Conservation (phyloP, 1,140 invertebrate genomes). For the Drosophila equinoxialis region DNA sequence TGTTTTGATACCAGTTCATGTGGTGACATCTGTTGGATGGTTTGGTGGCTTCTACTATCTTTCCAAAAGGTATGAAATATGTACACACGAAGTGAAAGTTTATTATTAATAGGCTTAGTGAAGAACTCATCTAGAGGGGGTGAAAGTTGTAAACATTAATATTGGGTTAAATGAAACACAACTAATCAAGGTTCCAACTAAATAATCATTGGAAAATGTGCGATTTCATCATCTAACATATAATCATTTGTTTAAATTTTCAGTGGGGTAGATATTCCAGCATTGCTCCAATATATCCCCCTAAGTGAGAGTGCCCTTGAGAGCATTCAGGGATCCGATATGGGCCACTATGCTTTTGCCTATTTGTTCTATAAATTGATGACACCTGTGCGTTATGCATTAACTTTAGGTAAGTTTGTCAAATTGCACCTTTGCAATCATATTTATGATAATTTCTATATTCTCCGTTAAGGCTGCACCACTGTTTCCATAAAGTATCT, state of each 20-base stretch:
- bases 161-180: not conserved
- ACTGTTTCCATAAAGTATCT: slow-evolving; percentile 88
- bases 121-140: not conserved
- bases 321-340: slow-evolving; percentile 89
- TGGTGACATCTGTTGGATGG: slow-evolving; percentile 93
- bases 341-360: slow-evolving; percentile 94
- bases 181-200: too few species aligned
- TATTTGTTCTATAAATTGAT: slow-evolving; percentile 96
- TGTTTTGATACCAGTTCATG: slow-evolving; percentile 94
- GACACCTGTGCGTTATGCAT: slow-evolving; percentile 94
- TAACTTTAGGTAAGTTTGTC: slow-evolving; percentile 89
- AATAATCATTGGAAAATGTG: too few species aligned
- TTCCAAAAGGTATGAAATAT: slow-evolving; percentile 89
- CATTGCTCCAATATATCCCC: slow-evolving; percentile 89
- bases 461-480: slow-evolving; percentile 85
- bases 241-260: slow-evolving; percentile 2
- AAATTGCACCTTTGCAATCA: not conserved
- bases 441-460: not conserved
- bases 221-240: too few species aligned
- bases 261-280: slow-evolving; percentile 93
- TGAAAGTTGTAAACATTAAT: too few species aligned
- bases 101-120: not conserved
- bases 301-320: slow-evolving; percentile 90
- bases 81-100: not conserved
- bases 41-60: slow-evolving; percentile 92